phyloP scores from a whole-genome alignment of 2,113 vertebrate genomes.

The Plecturocebus donacophilus region DNA sequence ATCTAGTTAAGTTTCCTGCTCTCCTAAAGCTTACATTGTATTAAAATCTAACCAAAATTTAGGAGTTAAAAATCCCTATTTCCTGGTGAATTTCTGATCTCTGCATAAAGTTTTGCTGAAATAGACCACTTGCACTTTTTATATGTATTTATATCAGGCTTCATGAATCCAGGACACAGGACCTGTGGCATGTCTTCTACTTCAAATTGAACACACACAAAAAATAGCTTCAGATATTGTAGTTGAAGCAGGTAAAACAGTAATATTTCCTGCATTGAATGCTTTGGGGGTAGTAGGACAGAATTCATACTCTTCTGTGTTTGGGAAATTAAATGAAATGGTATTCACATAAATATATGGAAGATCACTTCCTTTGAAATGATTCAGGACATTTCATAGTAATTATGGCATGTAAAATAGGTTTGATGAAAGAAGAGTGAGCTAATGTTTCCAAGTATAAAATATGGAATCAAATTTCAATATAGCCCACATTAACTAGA shows the following conservation, averaged over 20 bases:
- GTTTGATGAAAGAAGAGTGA: constrained; percentile 21
- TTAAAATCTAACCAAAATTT: constrained; percentile 46
- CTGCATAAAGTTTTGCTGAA: constrained; percentile 44
- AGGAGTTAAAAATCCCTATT: constrained; percentile 35
- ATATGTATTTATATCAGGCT: constrained; percentile 46
- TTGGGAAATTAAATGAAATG: constrained; percentile 55
- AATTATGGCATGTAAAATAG: constrained; percentile 53
- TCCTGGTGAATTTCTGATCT: constrained; percentile 52
- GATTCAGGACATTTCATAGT: constrained; percentile 14
- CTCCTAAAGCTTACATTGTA: constrained; percentile 26
- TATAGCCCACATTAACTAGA: constrained; percentile 31
- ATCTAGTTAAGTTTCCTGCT: background rate
- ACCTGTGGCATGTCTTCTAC: constrained; percentile 8
- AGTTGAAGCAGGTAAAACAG: constrained; percentile 15
- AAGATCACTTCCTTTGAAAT: background rate
- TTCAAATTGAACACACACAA: constrained; percentile 4
- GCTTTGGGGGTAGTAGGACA: background rate
- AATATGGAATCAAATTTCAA: constrained; percentile 19
- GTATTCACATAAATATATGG: background rate
- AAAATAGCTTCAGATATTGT: constrained; percentile 23
- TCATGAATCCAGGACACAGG: background rate
- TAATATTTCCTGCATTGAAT: constrained; percentile 37
- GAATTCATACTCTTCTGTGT: background rate
- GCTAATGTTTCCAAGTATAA: constrained; percentile 41
- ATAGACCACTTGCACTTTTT: constrained; percentile 44